These are phyloP conservation scores for Drosophila buzzatii DNA, from an alignment of 2,888 invertebrate species.

Conservation along the genomic window DNA sequence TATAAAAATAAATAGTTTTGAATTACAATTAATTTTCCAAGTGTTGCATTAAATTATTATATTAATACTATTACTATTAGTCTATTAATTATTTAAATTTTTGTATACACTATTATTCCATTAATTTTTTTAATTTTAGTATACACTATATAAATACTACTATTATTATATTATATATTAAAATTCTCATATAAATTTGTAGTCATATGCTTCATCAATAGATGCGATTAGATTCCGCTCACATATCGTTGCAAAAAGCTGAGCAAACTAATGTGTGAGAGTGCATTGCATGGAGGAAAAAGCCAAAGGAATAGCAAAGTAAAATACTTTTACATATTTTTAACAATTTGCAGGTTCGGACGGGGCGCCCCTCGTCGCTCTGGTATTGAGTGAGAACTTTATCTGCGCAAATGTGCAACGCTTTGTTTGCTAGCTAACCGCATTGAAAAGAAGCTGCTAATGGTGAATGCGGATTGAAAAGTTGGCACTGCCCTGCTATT, in stretches of 20 bases:
- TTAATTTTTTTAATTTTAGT: no score
- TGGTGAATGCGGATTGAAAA: slow-evolving; percentile 72
- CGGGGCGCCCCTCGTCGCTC: not conserved
- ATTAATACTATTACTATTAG: no score
- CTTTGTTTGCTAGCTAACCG: slow-evolving; percentile 80
- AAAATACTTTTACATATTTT: slow-evolving; percentile 79
- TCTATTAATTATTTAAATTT: no score
- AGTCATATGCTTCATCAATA: no score
- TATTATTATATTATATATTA: no score
- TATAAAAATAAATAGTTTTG: no score
- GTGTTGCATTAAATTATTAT: no score
- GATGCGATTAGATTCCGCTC: no score
- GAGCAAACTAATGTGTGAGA: not conserved
- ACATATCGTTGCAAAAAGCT: not conserved
- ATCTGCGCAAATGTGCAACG: slow-evolving; percentile 80
- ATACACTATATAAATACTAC: no score
- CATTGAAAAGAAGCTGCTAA: slow-evolving; percentile 82
- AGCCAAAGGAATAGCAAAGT: slow-evolving; percentile 45
- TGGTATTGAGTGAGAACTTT: slow-evolving; percentile 72
- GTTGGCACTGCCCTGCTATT: slow-evolving; percentile 3
- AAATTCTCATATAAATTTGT: no score
- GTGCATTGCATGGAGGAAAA: slow-evolving; percentile 25
- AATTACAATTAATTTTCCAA: no score
- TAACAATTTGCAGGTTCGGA: slow-evolving; percentile 59
- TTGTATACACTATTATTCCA: no score